phyloP scores from a whole-genome alignment of 2,888 invertebrate genomes.

The Erpobdella octoculata region DNA sequence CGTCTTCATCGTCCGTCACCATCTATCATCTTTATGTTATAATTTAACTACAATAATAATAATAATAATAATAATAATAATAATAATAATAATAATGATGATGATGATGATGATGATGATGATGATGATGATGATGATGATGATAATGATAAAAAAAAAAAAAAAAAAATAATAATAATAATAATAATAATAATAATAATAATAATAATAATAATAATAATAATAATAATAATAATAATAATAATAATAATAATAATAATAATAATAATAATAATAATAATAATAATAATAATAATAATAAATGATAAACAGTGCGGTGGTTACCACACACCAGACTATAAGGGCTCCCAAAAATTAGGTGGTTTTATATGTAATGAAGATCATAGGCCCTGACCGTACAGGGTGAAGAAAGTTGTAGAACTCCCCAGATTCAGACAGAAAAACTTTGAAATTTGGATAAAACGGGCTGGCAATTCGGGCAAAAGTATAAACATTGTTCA shows the following conservation, averaged over 20 bases:
- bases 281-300: background rate
- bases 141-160: background rate
- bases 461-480: too few species aligned
- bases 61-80: background rate
- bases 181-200: slow-evolving; percentile 5
- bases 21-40: too few species aligned
- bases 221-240: slow-evolving; percentile 3
- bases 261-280: slow-evolving; percentile 7
- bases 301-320: too few species aligned
- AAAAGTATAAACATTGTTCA: too few species aligned
- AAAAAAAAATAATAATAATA: background rate
- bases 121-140: background rate
- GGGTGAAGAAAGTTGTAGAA: too few species aligned
- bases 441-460: too few species aligned
- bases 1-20: background rate
- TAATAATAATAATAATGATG: background rate
- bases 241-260: slow-evolving; percentile 3
- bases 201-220: slow-evolving; percentile 8
- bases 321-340: too few species aligned
- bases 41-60: too few species aligned
- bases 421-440: too few species aligned
- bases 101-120: background rate
- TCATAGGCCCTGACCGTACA: too few species aligned
- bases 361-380: too few species aligned
- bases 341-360: too few species aligned